Evolutionary conservation across 2,797 vertebrate genomes (phyloP).

Genomic region (Rhinatrema bivittatum): DNA sequence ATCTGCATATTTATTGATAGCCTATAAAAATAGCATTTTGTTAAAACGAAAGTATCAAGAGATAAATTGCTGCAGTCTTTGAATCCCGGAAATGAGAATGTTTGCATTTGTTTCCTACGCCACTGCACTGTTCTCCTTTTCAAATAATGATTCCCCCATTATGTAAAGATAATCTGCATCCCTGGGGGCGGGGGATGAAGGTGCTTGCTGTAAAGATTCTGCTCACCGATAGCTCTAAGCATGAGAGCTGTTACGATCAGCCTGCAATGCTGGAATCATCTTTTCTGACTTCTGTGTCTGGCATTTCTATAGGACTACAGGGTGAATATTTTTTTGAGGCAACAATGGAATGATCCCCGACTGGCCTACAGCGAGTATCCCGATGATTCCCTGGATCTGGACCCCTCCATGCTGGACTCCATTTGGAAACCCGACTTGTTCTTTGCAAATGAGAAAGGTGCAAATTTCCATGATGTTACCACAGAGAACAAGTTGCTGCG

Average conservation of each 20-base stretch:
- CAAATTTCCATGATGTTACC: conserved; percentile 96
- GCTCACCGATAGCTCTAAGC: conserved; percentile 1
- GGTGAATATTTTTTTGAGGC: conserved; percentile 97
- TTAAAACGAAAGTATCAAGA: too few species aligned
- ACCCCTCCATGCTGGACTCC: conserved; percentile 97
- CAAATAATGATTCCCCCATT: neutral
- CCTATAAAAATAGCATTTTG: too few species aligned
- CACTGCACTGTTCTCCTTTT: conserved; percentile 10
- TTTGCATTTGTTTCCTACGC: conserved; percentile 7
- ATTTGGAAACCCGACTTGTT: conserved; percentile 98
- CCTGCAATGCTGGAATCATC: neutral
- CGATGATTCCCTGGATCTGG: conserved; percentile 90
- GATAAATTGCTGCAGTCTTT: too few species aligned
- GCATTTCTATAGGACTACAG: conserved; percentile 88
- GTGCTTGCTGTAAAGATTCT: conserved; percentile 12
- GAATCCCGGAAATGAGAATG: too few species aligned
- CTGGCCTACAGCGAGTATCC: conserved; percentile 94
- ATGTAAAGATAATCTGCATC: too few species aligned
- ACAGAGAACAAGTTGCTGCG: conserved; percentile 95
- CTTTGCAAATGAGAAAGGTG: conserved; percentile 97
- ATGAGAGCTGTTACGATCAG: conserved; percentile 2
- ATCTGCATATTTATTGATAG: too few species aligned
- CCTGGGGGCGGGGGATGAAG: too few species aligned
- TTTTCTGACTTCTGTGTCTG: conserved; percentile 38
- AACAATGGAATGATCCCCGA: conserved; percentile 95